Base-by-base conservation (phyloP, 2,113 vertebrate genomes). In the Pandion haliaetus region DNA sequence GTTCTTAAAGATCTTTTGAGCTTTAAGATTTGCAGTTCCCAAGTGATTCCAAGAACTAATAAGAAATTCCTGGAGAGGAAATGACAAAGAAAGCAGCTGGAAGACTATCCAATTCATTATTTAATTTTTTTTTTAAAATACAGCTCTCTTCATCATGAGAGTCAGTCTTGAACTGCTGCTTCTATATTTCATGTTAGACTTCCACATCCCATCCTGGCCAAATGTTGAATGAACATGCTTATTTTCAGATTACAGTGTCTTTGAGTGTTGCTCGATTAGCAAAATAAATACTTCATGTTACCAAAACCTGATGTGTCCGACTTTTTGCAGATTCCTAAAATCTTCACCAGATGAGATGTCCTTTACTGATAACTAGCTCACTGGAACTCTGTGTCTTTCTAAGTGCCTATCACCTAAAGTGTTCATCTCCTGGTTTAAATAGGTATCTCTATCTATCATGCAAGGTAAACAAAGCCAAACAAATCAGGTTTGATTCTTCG, bases 41-140 rank as follows among this genome's bases (percentile, higher is more conserved):
- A 69, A 95, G 70, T 62, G 81, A 93, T 94, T 96, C 73, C 66
- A 94, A 94, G 77, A 91, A 90, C 69, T 84, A 95, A 52, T 79
- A 89, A 76, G 86, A 94, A 97, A 95, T 95, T 95, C 69, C 83
- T 95, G 91, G 81, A 93, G 69, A 94, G 86, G 93, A 95, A 91
- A 95, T 91, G 77, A 94, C 70, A 93, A 87, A 91, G 81, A 72
- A 89, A 87, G 66, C 70, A 95, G 65, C 86, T 97, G 94, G 73
- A 95, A 76, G 44, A 52, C 50, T 45, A 57, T 50, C 12, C 42
- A 54, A n/a, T 72, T 74, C 9, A 50, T 52, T 26, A 67, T 57
- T 78, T 24, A 14, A 40, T 70, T 23, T 18, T 19, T 34, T 86
- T 55, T 83, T 52, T 81, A 25, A 5, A 86, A 71, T 45, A 76